Base-by-base conservation (phyloP, 2,113 vertebrate species). In the Chitala chitala region DNA sequence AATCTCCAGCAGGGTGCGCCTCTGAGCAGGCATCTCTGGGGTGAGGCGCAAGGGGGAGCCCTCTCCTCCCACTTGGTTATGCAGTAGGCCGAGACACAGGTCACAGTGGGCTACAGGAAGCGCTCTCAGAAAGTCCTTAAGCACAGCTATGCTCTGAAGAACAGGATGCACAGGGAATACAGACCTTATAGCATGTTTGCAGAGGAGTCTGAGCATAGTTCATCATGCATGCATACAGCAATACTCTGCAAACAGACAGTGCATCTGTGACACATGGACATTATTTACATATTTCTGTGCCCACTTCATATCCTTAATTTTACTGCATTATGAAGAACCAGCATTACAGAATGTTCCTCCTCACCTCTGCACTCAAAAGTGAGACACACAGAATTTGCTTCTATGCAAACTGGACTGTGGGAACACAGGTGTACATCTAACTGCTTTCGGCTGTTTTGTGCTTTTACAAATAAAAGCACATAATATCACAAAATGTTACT, bases 11-110 rank as follows among this genome's bases (percentile, higher is more conserved):
- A 90, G 26, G 24, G 64, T 77, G 40, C 79, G 87, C 17, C 71
- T 86, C 56, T 44, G 78, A 75, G 75, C 4, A 0, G 74, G 15
- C 31, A 82, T 53, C 3, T 0, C 0, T 0, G 15, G 1, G 53
- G 0, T 8, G 20, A 85, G 1, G 0, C 2, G 4, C 1, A 87
- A 78, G 22, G 12, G 0, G 17, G 82, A 85, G 2, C 63, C 36
- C 1, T 22, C 54, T 17, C 81, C 81, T 1, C 82, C 87, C 0
- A 82, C 68, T 5, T 64, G 38, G 75, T 87, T 87, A 5, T 53
- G 56, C 77, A 91, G 79, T 3, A 91, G 86, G 4, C 81, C 75
- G 0, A 24, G 2, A 79, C 89, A 89, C 77, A 91, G 84, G n/a
- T 83, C 74, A 61, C 59, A 66, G 56, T 84, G 50, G 22, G 83